Conservation (phyloP, 1,140 invertebrate genomes). For the Drosophila ironensis region DNA sequence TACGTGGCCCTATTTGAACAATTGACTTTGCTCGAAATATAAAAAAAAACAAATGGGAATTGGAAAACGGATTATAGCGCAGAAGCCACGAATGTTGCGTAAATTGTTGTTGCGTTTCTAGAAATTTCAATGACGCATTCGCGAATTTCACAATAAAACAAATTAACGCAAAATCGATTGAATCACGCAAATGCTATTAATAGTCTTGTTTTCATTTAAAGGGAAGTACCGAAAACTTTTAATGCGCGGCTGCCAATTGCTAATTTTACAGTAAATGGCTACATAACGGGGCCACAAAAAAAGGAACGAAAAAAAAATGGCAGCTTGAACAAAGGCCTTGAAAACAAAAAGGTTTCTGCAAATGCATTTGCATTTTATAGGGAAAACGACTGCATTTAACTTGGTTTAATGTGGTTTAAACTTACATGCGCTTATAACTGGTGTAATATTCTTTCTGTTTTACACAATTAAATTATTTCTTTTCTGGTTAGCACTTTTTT, state of each 20-base stretch:
- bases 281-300: conserved; percentile 15
- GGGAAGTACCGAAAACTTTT: conserved; percentile 1
- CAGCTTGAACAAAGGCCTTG: conserved; percentile 16
- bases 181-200: conserved; percentile 19
- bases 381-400: too few species aligned
- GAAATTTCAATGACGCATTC: conserved; percentile 17
- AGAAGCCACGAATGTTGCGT: background rate
- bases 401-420: background rate
- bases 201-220: conserved; percentile 13
- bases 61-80: background rate
- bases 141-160: conserved; percentile 18
- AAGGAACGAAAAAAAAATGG: conserved; percentile 17
- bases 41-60: background rate
- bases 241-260: conserved; percentile 21
- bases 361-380: background rate
- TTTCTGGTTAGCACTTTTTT: too few species aligned
- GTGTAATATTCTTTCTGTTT: too few species aligned
- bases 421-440: too few species aligned
- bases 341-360: background rate
- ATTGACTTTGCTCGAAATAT: too few species aligned
- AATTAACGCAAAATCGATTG: conserved; percentile 12
- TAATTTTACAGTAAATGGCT: background rate
- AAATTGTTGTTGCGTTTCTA: background rate
- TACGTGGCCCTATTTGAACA: background rate
- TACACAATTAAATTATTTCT: conserved; percentile 2